Percentiles rank a stretch among this genome's conserved stretches.
Conservation (phyloP, 2,797 vertebrate species). For the Dermochelys coriacea region DNA sequence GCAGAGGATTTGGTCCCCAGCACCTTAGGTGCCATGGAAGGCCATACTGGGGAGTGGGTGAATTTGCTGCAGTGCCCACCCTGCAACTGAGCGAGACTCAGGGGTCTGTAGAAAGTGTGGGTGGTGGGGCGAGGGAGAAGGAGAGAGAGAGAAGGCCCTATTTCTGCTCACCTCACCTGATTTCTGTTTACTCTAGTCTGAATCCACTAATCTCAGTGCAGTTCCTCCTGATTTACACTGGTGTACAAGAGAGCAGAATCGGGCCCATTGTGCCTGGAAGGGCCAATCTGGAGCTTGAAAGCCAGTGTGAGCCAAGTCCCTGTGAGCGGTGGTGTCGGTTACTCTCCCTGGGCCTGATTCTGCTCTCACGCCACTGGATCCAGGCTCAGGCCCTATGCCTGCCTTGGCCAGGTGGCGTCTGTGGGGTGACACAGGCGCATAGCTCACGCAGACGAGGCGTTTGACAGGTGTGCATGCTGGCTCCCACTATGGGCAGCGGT, state of each 20-base stretch:
- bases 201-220: neutral
- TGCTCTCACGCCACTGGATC: neutral
- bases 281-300: neutral
- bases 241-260: neutral
- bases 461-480: neutral
- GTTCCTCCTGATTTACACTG: neutral
- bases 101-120: neutral
- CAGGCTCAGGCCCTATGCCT: neutral
- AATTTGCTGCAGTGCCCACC: neutral
- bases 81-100: neutral
- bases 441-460: neutral
- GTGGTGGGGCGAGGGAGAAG: neutral
- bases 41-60: neutral
- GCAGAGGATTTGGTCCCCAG: neutral
- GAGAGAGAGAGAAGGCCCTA: neutral
- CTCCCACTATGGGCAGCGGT: neutral
- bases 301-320: neutral
- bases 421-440: neutral
- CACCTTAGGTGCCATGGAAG: neutral
- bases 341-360: neutral
- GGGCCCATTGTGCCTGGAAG: neutral
- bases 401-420: rapidly evolving
- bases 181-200: neutral
- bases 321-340: neutral
- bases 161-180: neutral